Evolutionary conservation across 2,113 vertebrate genomes (phyloP).

Genomic region (Montifringilla adamsi): DNA sequence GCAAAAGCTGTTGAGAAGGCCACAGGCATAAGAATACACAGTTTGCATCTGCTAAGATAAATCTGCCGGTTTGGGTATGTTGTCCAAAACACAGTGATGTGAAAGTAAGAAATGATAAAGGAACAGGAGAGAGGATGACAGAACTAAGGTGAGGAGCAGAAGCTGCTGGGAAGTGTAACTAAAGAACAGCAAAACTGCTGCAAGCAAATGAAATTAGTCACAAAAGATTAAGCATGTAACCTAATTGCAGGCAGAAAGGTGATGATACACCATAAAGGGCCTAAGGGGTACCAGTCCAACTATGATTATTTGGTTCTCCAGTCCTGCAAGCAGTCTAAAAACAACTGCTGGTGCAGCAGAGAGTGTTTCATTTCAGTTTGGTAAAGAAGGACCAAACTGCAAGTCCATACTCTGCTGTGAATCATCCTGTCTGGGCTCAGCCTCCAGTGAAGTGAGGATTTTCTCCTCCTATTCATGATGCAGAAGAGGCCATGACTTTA

Average conservation of each 20-base stretch:
- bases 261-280: not conserved
- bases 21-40: fast-evolving
- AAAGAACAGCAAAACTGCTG: not conserved
- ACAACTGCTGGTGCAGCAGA: not conserved
- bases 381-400: not conserved
- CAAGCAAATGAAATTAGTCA: not conserved
- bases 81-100: not conserved
- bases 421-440: not conserved
- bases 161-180: not conserved
- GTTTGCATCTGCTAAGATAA: not conserved
- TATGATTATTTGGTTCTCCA: not conserved
- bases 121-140: not conserved
- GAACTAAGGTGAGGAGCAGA: not conserved
- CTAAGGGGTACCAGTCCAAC: not conserved
- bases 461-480: not conserved
- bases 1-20: not conserved
- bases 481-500: not conserved
- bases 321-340: not conserved
- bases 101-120: not conserved
- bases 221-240: not conserved
- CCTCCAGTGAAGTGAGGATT: not conserved
- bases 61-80: not conserved
- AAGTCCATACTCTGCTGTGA: not conserved
- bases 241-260: not conserved
- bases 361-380: not conserved